These are phyloP conservation scores for Seriola rivoliana DNA, from an alignment of 2,113 vertebrate genomes.

Conservation along the genomic window DNA sequence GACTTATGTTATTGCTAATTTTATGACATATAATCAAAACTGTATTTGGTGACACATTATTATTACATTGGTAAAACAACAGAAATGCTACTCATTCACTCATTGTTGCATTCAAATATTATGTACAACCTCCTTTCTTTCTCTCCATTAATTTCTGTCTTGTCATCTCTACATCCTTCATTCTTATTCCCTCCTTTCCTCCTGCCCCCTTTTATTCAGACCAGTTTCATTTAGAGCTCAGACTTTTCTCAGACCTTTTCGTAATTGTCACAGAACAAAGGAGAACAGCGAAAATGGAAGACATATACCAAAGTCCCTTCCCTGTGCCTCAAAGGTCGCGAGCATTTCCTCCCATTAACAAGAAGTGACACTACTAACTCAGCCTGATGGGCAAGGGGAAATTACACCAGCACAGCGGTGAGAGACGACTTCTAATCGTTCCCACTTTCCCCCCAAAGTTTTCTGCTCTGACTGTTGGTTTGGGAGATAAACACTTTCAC, in stretches of 20 bases:
- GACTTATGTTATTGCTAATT: not conserved
- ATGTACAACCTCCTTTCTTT: not conserved
- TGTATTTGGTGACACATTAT: not conserved
- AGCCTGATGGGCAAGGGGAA: constrained; percentile 31
- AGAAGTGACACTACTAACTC: constrained; percentile 39
- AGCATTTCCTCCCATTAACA: constrained; percentile 42
- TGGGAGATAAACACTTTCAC: constrained; percentile 66
- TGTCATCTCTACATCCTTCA: not conserved
- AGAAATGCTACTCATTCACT: not conserved
- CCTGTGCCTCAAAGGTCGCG: constrained; percentile 23
- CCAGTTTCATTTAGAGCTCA: not conserved
- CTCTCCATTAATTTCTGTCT: not conserved
- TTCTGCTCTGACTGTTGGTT: constrained; percentile 48
- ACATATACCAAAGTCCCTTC: constrained; percentile 4
- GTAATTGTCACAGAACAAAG: constrained; percentile 11
- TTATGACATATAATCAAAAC: not conserved
- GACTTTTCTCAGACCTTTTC: not conserved
- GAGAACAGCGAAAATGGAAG: not conserved
- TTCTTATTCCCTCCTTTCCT: not conserved
- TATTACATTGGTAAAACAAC: not conserved
- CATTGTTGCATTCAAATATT: not conserved
- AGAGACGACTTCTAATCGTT: constrained; percentile 57
- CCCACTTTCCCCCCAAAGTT: constrained; percentile 32
- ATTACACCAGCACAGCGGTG: constrained; percentile 27
- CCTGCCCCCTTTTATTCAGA: not conserved